Percentiles rank a stretch among this genome's conserved stretches.
Evolutionary conservation across 2,888 invertebrate species (phyloP).

Genomic region (Drosophila mimica): DNA sequence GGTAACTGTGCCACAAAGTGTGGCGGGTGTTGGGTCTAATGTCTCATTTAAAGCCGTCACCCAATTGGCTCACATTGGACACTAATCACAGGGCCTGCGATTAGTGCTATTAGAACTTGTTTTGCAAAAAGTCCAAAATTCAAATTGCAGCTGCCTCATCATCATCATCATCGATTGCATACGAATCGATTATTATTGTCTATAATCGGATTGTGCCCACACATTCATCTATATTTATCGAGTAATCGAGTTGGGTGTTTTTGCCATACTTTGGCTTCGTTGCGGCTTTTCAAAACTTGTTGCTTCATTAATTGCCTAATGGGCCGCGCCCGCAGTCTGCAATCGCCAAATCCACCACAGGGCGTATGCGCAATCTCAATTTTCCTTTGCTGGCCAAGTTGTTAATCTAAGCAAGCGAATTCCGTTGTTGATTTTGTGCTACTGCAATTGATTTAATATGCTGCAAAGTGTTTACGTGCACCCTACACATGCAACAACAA

Average conservation of each 20-base stretch:
- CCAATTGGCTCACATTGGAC: constrained; percentile 50
- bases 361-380: constrained; percentile 59
- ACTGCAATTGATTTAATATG: constrained; percentile 33
- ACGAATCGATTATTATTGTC: too few relatives aligned
- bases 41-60: constrained; percentile 59
- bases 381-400: constrained; percentile 3
- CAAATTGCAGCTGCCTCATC: constrained; percentile 4
- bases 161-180: constrained; percentile 13
- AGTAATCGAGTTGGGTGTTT: constrained; percentile 35
- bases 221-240: constrained; percentile 28
- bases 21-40: constrained; percentile 49
- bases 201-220: constrained; percentile 48
- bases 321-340: constrained; percentile 68
- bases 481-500: constrained; percentile 35
- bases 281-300: constrained; percentile 32
- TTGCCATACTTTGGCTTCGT: constrained; percentile 10
- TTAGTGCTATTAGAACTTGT: constrained; percentile 49
- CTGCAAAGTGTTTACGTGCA: constrained; percentile 35
- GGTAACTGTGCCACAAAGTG: constrained; percentile 11
- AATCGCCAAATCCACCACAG: constrained; percentile 47
- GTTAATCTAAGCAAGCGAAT: constrained; percentile 11
- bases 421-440: constrained; percentile 26
- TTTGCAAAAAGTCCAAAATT: constrained; percentile 17
- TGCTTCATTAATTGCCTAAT: constrained; percentile 78
- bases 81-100: constrained; percentile 69